These are phyloP conservation scores for Drosophila ogumai DNA, from an alignment of 1,140 invertebrate genomes.

Conservation along the genomic window DNA sequence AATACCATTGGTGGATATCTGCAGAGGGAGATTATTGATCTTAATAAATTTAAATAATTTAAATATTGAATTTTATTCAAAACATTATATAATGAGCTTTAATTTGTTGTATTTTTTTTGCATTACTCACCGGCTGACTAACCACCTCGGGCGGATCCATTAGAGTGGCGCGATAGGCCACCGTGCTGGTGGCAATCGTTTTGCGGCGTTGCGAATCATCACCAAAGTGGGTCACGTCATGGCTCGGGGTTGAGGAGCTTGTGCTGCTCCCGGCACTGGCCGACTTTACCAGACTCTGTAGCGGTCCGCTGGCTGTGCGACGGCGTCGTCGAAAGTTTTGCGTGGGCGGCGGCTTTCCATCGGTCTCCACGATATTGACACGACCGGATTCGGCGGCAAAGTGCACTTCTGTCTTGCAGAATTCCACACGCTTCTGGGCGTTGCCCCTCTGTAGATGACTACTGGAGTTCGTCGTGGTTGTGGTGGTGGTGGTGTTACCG, in stretches of 20 bases:
- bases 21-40: not conserved
- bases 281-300: conserved; percentile 77
- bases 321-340: conserved; percentile 90
- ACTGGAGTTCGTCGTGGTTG: conserved; percentile 72
- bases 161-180: conserved; percentile 72
- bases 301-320: conserved; percentile 85
- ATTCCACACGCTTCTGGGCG: conserved; percentile 90
- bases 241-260: conserved; percentile 24
- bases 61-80: not conserved
- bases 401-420: conserved; percentile 94
- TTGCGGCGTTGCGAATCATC: conserved; percentile 64
- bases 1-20: not conserved
- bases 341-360: conserved; percentile 92
- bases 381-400: conserved; percentile 93
- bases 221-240: conserved; percentile 68
- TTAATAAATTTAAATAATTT: not conserved
- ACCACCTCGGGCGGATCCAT: conserved; percentile 72
- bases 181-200: conserved; percentile 64
- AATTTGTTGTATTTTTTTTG: not conserved
- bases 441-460: conserved; percentile 49
- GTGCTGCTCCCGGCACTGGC: conserved; percentile 44
- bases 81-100: no score
- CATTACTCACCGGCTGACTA: conserved; percentile 37
- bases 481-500: conserved; percentile 58
- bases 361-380: conserved; percentile 94